A percentile compares a stretch with the other conserved stretches of the same genome.
Evolutionary conservation across 2,888 invertebrate species (phyloP).

Genomic region (Urechis unicinctus): DNA sequence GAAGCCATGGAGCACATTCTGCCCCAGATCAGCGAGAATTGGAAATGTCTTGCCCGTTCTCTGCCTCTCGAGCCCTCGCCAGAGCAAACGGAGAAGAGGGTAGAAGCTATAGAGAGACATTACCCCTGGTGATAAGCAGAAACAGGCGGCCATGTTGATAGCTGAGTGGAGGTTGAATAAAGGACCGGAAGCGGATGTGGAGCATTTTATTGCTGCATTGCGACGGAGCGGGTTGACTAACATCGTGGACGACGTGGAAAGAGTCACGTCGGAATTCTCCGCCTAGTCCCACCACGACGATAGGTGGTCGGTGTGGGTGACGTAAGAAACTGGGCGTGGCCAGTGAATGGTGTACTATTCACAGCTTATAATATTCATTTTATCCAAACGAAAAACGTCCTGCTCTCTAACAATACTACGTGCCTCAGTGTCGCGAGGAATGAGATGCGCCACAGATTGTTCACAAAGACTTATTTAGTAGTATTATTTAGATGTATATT

Average conservation of each 20-base stretch:
- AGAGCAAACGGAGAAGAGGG: slow-evolving; percentile 7
- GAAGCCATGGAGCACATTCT: slow-evolving; percentile 6
- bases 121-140: slow-evolving; percentile 8
- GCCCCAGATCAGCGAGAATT: slow-evolving; percentile 9
- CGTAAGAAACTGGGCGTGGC: too few relatives aligned
- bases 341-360: too few relatives aligned
- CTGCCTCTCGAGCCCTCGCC: slow-evolving; percentile 14
- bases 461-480: too few relatives aligned
- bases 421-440: too few relatives aligned
- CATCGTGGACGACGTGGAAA: slow-evolving; percentile 13
- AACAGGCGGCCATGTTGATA: slow-evolving; percentile 16
- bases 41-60: slow-evolving; percentile 20
- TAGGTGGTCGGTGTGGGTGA: too few relatives aligned
- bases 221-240: slow-evolving; percentile 15
- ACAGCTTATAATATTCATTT: too few relatives aligned
- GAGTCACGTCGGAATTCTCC: slow-evolving; percentile 7
- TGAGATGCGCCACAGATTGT: too few relatives aligned
- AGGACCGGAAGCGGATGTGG: slow-evolving; percentile 15
- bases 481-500: too few relatives aligned
- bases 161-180: slow-evolving; percentile 19
- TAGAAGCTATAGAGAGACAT: slow-evolving; percentile 10
- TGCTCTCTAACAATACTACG: too few relatives aligned
- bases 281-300: too few relatives aligned
- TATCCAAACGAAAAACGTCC: too few relatives aligned
- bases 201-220: slow-evolving; percentile 18